Evolutionary conservation across 92 coral and sea anemone genomes (phyloP).

Genomic region (Epizoanthus scotinus): DNA sequence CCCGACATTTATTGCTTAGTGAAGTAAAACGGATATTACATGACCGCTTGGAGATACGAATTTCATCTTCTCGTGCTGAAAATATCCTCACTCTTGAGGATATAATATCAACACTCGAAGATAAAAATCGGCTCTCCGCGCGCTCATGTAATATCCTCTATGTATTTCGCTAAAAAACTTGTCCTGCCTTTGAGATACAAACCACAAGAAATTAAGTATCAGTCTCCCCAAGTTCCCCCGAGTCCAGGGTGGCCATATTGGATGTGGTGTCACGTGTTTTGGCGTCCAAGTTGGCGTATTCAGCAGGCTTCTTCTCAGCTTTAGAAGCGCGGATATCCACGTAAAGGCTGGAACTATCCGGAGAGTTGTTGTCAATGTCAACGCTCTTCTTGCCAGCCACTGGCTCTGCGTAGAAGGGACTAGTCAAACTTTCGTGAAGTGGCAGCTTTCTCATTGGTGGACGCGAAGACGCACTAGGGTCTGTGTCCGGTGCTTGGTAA

Average conservation of each 20-base stretch:
- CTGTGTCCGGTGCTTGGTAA: neutral
- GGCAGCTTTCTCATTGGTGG: conserved; percentile 11
- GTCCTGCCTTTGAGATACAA: too few relatives aligned
- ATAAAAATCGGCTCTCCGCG: too few relatives aligned
- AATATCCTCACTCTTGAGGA: too few relatives aligned
- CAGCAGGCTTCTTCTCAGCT: neutral
- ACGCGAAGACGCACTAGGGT: neutral
- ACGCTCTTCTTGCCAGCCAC: neutral
- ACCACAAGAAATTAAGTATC: neutral
- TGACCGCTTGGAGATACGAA: too few relatives aligned
- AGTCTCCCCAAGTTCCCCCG: neutral
- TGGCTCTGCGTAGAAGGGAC: conserved; percentile 3
- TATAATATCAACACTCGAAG: too few relatives aligned
- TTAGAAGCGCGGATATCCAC: neutral
- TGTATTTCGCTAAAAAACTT: too few relatives aligned
- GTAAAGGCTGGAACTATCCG: neutral
- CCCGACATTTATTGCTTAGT: too few relatives aligned
- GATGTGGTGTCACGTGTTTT: neutral
- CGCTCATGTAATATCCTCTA: too few relatives aligned
- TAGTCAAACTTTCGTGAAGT: conserved; percentile 16
- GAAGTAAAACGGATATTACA: too few relatives aligned
- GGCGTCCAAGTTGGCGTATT: neutral
- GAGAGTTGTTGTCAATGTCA: neutral
- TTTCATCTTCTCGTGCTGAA: too few relatives aligned
- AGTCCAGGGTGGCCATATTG: neutral